Evolutionary conservation across 2,797 vertebrate species (phyloP), one percentile per base, ranked within the genome.

Genomic region (Hydrolagus colliei): DNA sequence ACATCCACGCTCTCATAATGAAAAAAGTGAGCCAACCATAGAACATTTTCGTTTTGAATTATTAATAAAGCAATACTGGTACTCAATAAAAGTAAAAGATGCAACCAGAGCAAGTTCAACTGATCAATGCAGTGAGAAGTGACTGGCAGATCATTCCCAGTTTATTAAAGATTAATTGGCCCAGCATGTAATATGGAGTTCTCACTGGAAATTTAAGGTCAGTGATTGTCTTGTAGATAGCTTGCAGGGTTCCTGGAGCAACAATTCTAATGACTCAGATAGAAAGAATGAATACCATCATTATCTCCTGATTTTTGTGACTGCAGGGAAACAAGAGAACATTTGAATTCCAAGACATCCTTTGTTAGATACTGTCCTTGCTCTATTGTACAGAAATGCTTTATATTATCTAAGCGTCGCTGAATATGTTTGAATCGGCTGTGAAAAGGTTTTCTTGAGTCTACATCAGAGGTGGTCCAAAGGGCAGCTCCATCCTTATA

Each of bases 91-190:
- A 16, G 68, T 20, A 18, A 76, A 74, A 74, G 27, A 74, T 27
- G 35, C 52, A 41, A 6, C 73, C 9, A 16, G 35, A 75, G 13
- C 12, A 52, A 27, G 11, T 62, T 27, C 12, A 22, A 4, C 12
- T 63, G 77, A n/a, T 63, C 20, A 22, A 27, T 79, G 61, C 11
- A 63, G 63, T 79, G 27, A 79, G 35, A 4, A 22, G 27, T 63
- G 61, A 18, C 59, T 63, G 61, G 41, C 59, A 16, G 74, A 35
- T 11, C 32, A 75, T 78, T 79, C n/a, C 59, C 63, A 12, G 12
- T 79, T 63, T 79, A 79, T 79, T 79, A 63, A 62, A 79, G 9
- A 63, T 63, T 79, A 63, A 63, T 79, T 59, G n/a, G 72, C 7
- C 16, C 76, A 78, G 59, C 20, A 62, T 59, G 18, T 78, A 78